Base-by-base conservation (phyloP, 2,888 invertebrate genomes). In the Salticus scenicus region DNA sequence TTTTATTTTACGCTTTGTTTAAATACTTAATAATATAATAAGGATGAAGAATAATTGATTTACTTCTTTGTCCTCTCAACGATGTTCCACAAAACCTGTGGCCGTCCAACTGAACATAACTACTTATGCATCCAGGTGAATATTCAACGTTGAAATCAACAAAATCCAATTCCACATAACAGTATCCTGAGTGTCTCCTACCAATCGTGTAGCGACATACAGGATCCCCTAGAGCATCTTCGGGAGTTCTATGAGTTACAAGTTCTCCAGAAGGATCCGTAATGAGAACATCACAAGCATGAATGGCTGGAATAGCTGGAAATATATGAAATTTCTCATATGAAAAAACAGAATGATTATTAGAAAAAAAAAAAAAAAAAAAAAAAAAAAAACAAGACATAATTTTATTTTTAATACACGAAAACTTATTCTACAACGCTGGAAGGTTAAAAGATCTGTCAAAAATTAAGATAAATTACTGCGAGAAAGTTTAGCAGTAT, bases 61-160 rank as follows among this genome's bases (percentile, higher is more conserved):
- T 76, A 87, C 87, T 82, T 77, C 79, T 28, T 20, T 84, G 83
- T 27, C 83, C 84, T 67, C 79, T 79, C 1, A 89, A 83, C 10
- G 88, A 72, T 14, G 87, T 87, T 4, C 89, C 89, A 78, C 89
- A 89, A 73, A 88, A 89, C 14, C 89, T 79, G 66, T 88, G 83
- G 7, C 88, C 87, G 28, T 89, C 88, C 41, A 89, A 64, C 64
- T 89, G 87, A 7, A 89, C 80, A 37, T 88, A 89, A 57, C 89
- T 89, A 4, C 77, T 79, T 12, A 71, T 75, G 76, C 89, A 89
- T 33, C 89, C 87, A 8, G 81, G 83, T 10, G 87, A 78, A 27
- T 82, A 79, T n/a, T 88, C 88, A 1, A 88, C 79, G 67, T 89
- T 88, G 75, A 89, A 89, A 66, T 89, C 88, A 30, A 88, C 87